Evolutionary conservation across 2,888 invertebrate species (phyloP), one percentile per base, ranked within the genome.

Genomic region (Unio pictorum): DNA sequence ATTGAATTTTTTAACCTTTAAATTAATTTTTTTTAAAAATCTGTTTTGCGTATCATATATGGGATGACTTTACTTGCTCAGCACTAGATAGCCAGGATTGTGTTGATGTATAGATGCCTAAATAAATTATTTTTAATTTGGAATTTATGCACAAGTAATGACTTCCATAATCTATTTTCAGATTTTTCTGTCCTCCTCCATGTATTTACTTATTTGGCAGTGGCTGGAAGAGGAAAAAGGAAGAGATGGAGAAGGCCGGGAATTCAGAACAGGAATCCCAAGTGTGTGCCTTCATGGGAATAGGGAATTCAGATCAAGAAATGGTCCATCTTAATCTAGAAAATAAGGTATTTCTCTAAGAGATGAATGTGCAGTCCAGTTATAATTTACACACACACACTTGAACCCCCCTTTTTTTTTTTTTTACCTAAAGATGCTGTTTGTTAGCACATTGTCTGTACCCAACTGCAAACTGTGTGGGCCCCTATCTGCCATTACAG

Each of bases 171-270:
- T 54, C 20, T 63, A 3, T 69, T 72, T 69, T 17, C 81, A 92
- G 92, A 76, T 99, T 99, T 92, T 99, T 99, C 92, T 99, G 99
- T 86, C 99, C 99, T 0, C 99, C 99, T 1, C 99, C 99, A 0
- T 99, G 99, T 91, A 98, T 99, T 87, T 99, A 99, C 91, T 92
- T 99, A 78, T 96, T 96, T 87, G 99, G 99, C n/a, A 97, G 96
- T 84, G 99, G 99, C 20, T 99, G 99, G 99, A 93, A 97, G 88
- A 93, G 96, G 91, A 94, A 98, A 73, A 95, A 96, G 86, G 97
- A 98, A 90, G 95, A 97, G 88, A 95, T 98, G 95, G 89, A 91
- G 72, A 81, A 84, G 26, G 85, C 85, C n/a, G 88, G 87, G 7
- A 81, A 80, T 20, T 77, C 81, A 20, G 89, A 88, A 58, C 85